These are phyloP conservation scores for Heliocidaris erythrogramma DNA, from an alignment of 35 echinoderm and acorn worm species.

Conservation along the genomic window DNA sequence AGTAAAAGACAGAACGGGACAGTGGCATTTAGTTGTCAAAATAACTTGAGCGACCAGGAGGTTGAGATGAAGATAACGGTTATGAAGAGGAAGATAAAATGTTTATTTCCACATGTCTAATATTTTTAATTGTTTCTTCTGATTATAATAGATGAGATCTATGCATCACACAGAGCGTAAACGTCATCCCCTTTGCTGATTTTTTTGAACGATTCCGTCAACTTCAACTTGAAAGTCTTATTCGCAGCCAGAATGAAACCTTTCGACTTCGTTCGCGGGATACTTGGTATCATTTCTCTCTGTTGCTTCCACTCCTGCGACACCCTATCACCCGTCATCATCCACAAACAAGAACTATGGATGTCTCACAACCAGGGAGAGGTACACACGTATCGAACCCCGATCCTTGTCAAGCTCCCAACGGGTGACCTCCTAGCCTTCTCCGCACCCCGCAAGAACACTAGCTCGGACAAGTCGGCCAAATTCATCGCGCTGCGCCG, in stretches of 20 bases:
- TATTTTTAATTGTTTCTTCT: neutral
- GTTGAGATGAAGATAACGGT: neutral
- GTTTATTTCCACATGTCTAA: neutral
- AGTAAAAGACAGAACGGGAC: too few relatives aligned
- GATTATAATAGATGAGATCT: neutral
- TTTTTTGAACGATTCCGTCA: neutral
- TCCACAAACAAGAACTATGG: slow-evolving; percentile 64
- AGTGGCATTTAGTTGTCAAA: neutral
- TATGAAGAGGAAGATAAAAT: neutral
- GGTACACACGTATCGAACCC: slow-evolving; percentile 65
- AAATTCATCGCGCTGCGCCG: slow-evolving; percentile 74
- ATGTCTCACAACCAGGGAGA: slow-evolving; percentile 35
- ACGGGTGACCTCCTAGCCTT: slow-evolving; percentile 78
- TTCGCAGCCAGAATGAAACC: neutral
- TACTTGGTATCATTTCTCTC: neutral
- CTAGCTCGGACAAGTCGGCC: slow-evolving; percentile 49
- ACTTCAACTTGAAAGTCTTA: neutral
- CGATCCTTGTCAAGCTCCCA: slow-evolving; percentile 63
- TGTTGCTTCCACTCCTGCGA: neutral
- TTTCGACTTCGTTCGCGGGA: neutral
- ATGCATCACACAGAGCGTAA: neutral
- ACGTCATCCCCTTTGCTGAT: neutral
- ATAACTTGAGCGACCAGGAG: neutral
- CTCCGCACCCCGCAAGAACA: slow-evolving; percentile 66
- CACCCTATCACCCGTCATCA: slow-evolving; percentile 43